These are phyloP conservation scores for Scaptomyza parva DNA, from an alignment of 2,888 invertebrate species.

Conservation along the genomic window DNA sequence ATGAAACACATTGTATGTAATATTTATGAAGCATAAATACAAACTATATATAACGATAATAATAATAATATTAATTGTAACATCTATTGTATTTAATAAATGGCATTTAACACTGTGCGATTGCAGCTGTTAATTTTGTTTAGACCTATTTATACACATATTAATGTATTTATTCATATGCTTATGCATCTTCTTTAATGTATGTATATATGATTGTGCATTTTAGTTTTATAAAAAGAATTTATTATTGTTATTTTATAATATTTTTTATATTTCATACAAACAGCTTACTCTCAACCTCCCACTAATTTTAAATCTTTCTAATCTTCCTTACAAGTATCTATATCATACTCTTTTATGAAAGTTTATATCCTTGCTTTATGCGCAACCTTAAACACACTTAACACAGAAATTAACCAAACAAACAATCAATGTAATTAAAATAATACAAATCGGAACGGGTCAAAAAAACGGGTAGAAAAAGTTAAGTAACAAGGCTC, in stretches of 20 bases:
- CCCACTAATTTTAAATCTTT: background rate
- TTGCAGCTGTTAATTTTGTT: constrained; percentile 71
- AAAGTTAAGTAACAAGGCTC: too few species aligned
- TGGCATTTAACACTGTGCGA: constrained; percentile 79
- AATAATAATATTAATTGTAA: constrained; percentile 58
- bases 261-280: constrained; percentile 68
- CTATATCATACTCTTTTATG: background rate
- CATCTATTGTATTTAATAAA: constrained; percentile 74
- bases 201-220: constrained; percentile 65
- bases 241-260: constrained; percentile 70
- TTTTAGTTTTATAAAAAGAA: constrained; percentile 69
- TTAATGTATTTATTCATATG: constrained; percentile 53
- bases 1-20: constrained; percentile 60
- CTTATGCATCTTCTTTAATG: constrained; percentile 51
- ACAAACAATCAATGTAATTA: constrained; percentile 36
- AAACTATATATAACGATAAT: constrained; percentile 57
- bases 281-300: constrained; percentile 39
- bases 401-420: constrained; percentile 62
- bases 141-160: constrained; percentile 71
- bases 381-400: constrained; percentile 55
- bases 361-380: constrained; percentile 59
- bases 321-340: constrained; percentile 15
- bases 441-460: constrained; percentile 27
- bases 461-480: constrained; percentile 27
- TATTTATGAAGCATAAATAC: constrained; percentile 60